Conservation (phyloP, 2,113 vertebrate species). For the Tamias sibiricus region DNA sequence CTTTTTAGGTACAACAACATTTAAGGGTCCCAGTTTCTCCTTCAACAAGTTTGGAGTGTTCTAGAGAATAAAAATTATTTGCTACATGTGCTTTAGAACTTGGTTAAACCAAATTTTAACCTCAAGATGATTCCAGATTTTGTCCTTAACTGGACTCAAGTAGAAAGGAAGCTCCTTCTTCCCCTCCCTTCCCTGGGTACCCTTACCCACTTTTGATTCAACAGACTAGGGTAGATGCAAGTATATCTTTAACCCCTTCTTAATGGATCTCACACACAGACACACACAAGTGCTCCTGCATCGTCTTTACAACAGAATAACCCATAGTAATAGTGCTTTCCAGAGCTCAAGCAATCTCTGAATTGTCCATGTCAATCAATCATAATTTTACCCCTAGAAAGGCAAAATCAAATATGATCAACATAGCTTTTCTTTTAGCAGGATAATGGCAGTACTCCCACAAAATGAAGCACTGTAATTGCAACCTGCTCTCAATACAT, state of each 20-base stretch:
- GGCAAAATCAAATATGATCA: conserved; percentile 78
- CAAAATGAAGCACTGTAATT: conserved; percentile 93
- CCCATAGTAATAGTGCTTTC: background rate
- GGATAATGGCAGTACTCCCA: conserved; percentile 96
- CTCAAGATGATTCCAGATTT: conserved; percentile 43
- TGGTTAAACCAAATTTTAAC: conserved; percentile 19
- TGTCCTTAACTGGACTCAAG: background rate
- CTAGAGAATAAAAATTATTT: conserved; percentile 38
- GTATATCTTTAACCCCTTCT: background rate
- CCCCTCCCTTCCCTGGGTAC: too few species aligned
- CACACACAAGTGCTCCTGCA: background rate
- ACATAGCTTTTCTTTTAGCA: conserved; percentile 93
- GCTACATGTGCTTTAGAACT: background rate
- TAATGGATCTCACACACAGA: background rate
- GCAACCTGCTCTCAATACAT: conserved; percentile 93
- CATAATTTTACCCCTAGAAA: conserved; percentile 70
- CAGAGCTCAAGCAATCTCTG: background rate
- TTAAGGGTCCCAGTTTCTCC: background rate
- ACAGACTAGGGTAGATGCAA: background rate
- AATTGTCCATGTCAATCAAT: conserved; percentile 86
- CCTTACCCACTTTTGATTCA: background rate
- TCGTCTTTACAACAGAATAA: background rate
- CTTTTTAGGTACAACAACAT: background rate
- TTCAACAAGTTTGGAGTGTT: conserved; percentile 31
- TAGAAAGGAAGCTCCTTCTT: background rate